Base-by-base conservation (phyloP, 2,797 vertebrate genomes). In the Chiropotes sagulatus region DNA sequence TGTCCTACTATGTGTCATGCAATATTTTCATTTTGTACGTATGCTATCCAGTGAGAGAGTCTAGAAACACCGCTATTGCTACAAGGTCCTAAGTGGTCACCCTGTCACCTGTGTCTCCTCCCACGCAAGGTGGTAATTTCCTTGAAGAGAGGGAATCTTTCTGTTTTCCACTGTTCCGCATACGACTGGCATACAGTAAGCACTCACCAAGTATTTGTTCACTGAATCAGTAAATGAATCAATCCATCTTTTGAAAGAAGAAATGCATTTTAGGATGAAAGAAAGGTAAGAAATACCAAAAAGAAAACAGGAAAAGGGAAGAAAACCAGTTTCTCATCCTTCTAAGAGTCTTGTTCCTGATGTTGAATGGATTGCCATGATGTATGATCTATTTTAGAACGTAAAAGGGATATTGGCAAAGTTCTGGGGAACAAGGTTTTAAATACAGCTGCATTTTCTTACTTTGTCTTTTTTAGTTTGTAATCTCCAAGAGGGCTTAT, bases 401-500 rank as follows among this genome's bases (percentile, higher is more conserved):
- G 78, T 30, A 90, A 91, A 73, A 95, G 30, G 24, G 48, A 76
- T 89, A 50, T 28, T 93, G 72, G 72, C 78, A 90, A 94, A 72
- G 20, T 96, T 86, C 85, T 58, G 22, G 72, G 75, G 85, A 88
- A 88, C 33, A 93, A 93, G 54, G 54, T 83, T 96, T 95, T 94
- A 88, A 94, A 88, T 93, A 95, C 8, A 95, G 73, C 44, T 57
- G 72, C 91, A 81, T 91, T 91, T 88, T 97, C 46, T 95, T 88
- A 82, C 84, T 97, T 84, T 72, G 13, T 70, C n/a, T 73, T 39
- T 89, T 96, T 75, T 36, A 46, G 19, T 95, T 90, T 95, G 33
- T 46, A 92, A 79, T 96, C 88, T 97, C 89, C 81, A 96, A 67
- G 67, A 94, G 58, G 64, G 41, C 44, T 88, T 93, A 44, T 39